phyloP scores from a whole-genome alignment of 1,140 invertebrate genomes.

The Trichomalopsis sarcophagae region DNA sequence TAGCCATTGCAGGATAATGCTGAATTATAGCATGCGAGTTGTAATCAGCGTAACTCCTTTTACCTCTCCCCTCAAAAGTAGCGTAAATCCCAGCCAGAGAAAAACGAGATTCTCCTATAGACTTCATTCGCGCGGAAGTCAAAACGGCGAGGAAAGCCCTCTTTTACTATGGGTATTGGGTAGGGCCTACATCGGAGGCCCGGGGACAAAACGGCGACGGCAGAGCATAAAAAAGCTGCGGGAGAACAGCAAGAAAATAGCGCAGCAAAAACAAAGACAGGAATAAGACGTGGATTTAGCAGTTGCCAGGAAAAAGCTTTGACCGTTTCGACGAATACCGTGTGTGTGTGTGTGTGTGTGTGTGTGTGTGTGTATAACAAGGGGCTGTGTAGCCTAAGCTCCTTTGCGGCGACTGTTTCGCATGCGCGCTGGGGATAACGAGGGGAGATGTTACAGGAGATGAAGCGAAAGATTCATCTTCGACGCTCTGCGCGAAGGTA shows the following conservation, averaged over 20 bases:
- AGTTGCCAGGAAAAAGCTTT: not conserved
- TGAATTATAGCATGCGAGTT: too few species aligned
- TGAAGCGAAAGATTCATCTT: not conserved
- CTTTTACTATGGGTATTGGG: not conserved
- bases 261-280: conserved; percentile 7
- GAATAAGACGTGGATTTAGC: conserved; percentile 14
- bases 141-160: conserved; percentile 45
- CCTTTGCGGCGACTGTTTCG: conserved; percentile 11
- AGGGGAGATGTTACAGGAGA: not conserved
- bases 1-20: too few species aligned
- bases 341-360: not conserved
- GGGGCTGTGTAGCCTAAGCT: conserved; percentile 21
- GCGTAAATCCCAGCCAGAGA: not conserved
- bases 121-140: conserved; percentile 51
- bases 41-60: too few species aligned
- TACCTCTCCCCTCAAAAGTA: too few species aligned
- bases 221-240: conserved; percentile 30
- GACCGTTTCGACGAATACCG: conserved; percentile 1
- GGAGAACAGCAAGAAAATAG: conserved; percentile 37
- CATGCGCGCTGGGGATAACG: not conserved
- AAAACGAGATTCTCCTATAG: not conserved
- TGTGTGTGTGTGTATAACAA: not conserved
- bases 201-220: conserved; percentile 48
- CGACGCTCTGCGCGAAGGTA: not conserved
- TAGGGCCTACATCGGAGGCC: not conserved